These are phyloP conservation scores for Pseudomyrmex pallidus DNA, from an alignment of 1,140 invertebrate species.

Conservation along the genomic window DNA sequence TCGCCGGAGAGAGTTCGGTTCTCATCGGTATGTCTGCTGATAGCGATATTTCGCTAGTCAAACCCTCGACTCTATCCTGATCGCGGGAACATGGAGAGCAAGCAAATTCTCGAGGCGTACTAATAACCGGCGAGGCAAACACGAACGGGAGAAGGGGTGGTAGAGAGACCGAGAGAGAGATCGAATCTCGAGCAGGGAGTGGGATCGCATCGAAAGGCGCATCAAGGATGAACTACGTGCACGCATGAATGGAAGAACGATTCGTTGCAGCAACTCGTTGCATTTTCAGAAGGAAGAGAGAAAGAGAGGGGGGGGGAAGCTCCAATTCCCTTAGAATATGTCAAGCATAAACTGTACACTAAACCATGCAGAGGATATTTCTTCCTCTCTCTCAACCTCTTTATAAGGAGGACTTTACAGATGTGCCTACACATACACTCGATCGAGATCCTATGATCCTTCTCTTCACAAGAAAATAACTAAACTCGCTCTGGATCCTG, in stretches of 20 bases:
- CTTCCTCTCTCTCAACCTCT: background rate
- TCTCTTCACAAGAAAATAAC: background rate
- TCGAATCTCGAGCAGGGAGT: background rate
- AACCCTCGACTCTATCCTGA: background rate
- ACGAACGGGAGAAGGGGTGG: background rate
- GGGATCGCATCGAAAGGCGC: background rate
- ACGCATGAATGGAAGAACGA: conserved; percentile 26
- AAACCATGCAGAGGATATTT: background rate
- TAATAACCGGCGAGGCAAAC: conserved; percentile 12
- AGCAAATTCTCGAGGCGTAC: background rate
- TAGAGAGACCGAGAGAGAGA: background rate
- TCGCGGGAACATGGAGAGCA: background rate
- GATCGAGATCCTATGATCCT: background rate
- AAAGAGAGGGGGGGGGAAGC: conserved; percentile 3
- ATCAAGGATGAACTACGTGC: conserved; percentile 3
- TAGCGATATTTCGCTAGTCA: background rate
- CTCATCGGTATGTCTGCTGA: background rate
- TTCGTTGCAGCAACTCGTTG: conserved; percentile 21
- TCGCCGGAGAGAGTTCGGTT: background rate
- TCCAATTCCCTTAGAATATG: conserved; percentile 34
- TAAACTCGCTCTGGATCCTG: background rate
- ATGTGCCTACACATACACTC: background rate
- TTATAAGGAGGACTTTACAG: background rate
- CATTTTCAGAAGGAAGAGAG: conserved; percentile 9
- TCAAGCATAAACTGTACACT: conserved; percentile 44